Base-by-base conservation (phyloP, 1,140 invertebrate species). In the Dinoponera quadriceps region DNA sequence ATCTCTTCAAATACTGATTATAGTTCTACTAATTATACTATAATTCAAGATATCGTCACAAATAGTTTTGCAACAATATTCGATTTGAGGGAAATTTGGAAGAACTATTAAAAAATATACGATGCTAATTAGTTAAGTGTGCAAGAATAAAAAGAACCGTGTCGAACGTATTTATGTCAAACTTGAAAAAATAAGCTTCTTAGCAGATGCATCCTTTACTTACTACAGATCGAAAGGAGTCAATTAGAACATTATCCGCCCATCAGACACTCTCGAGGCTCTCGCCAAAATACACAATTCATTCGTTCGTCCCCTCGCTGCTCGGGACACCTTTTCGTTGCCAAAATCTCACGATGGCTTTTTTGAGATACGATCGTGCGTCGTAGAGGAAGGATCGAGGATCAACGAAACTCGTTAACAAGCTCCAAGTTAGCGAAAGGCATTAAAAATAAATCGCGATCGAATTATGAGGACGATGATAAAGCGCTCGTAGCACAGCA, bases 391-490 rank as follows among this genome's bases (percentile, higher is more conserved):
- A 44, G 38, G 38, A 9, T 44, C 38, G 7, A 44, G 38, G 38
- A 62, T 60, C 16, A 74, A 62, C 16, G 22, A 65, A 65, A 75
- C 27, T 75, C n/a, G 4, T 65, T 75, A n/a, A 44, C 4, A 22
- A 11, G 29, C 0, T 69, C 16, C 25, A 69, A 68, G 16, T 14
- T 71, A 22, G 33, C 14, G 25, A 49, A 48, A 27, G n/a, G 65
- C 18, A 16, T 55, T 3, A 38, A 54, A 57, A 82, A 63, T 63
- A 69, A 75, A 57, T 55, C n/a, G 2, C 3, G 13, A 0, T 16
- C 5, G 22, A 4, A 74, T 85, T 60, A 69, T n/a, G 65, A 49
- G 51, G 13, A 59, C 5, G 51, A 77, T 59, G 71, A 71, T 85
- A 85, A 82, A 22, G 7, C 62, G 22, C 3, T 29, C 4, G 60